Base-by-base conservation (phyloP, 2,797 vertebrate genomes). In the Sebastes dallii region DNA sequence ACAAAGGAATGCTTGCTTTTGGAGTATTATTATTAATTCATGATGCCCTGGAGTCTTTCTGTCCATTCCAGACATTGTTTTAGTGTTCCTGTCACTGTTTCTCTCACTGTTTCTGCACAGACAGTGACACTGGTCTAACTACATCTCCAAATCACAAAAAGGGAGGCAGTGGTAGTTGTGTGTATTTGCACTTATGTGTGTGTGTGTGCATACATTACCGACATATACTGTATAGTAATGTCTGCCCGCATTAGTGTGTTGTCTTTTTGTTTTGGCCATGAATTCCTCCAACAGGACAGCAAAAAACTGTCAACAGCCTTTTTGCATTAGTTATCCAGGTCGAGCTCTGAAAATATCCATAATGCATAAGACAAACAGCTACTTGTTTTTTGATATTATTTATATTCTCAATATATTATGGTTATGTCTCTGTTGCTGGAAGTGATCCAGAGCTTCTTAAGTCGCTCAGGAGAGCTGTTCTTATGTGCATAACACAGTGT, bases 21-120 rank as follows among this genome's bases (percentile, higher is more conserved):
- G 80, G 86, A 86, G 86, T 62, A 34, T 59, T 75, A 79, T 95
- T 89, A 94, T 92, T 96, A 94, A 95, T 96, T 96, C 86, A 96
- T 94, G 88, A 92, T 84, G 90, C 94, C 95, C 92, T 52, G 74
- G 83, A 94, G 95, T 94, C 91, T 86, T 88, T 81, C 86, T 91
- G 88, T 86, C 92, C 89, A 81, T 92, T 90, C 86, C 86, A 91
- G 91, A 92, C 89, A 91, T 91, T 89, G 87, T 92, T 93, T 93
- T 82, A 87, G 81, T 94, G 89, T 94, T 93, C 87, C 89, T 93
- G 93, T 92, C 89, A 81, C 87, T 88, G 79, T 86, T 90, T 86
- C 71, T 80, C 64, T 34, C 75, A 24, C 68, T 66, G 80, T 88
- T 88, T 90, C 77, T 87, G 80, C 81, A 81, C 89, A 91, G 77